Base-by-base conservation (phyloP, 2,888 invertebrate species). In the Drosophila neonasuta region DNA sequence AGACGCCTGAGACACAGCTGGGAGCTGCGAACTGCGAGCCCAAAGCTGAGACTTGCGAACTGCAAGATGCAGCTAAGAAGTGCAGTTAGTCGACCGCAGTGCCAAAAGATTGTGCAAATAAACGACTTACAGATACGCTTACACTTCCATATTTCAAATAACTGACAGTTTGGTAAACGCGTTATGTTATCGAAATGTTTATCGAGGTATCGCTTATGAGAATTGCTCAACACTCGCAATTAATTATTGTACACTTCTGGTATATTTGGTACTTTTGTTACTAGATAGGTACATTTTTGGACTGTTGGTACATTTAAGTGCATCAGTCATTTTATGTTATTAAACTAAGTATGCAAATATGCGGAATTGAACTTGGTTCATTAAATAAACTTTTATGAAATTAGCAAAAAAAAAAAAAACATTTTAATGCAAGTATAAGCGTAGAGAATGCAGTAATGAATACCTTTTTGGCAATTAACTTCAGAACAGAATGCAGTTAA, bases 1-100 rank as follows among this genome's bases (percentile, higher is more conserved):
- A 74, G 71, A 68, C 72, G 74, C 79, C 75, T 55, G 78, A 64
- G 68, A 56, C 68, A 64, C 56, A 74, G 67, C 76, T 57, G 65
- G 50, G 60, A 55, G 68, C 71, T 62, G 58, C 17, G 54, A 67
- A 29, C 63, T 48, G 61, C 6, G 39, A 48, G 56, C 62, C 61
- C 52, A 42, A 52, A 46, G 51, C 70, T 64, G 71, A 36, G n/a
- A 36, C 36, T 36, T 36, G 36, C 50, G 55, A 69, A 64, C 64
- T 62, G 45, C 60, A 39, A 50, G 66, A 57, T 45, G 15, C 61
- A 41, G 56, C 56, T 29, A 45, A 79, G 84, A 71, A 80, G 68
- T 60, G 69, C 68, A 59, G 36, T 55, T 68, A 65, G 34, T 66
- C 63, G 52, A 58, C 60, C 48, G 44, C 58, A 54, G 61, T 62